phyloP scores from a whole-genome alignment of 1,140 invertebrate genomes.

The Gonatopus flavifemur region DNA sequence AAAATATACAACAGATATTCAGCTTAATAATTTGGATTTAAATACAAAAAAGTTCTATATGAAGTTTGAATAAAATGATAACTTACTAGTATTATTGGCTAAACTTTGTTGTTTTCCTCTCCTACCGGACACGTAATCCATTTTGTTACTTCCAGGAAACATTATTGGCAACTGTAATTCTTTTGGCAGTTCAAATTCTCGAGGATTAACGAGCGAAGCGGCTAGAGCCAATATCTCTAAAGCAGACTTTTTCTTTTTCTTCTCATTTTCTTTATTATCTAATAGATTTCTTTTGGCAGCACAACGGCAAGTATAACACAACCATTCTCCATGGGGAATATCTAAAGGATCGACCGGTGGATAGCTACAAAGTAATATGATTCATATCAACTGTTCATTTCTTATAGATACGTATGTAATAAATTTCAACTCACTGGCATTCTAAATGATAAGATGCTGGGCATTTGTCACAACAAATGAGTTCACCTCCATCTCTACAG shows the following conservation, averaged over 20 bases:
- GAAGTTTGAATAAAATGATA: conserved; percentile 3
- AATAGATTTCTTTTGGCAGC: conserved; percentile 46
- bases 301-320: conserved; percentile 78
- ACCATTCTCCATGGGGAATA: conserved; percentile 88
- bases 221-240: conserved; percentile 78
- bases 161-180: conserved; percentile 76
- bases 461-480: conserved; percentile 95
- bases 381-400: not conserved
- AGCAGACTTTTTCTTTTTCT: conserved; percentile 61
- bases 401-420: not conserved
- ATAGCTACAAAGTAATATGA: conserved; percentile 64
- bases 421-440: conserved; percentile 77
- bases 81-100: conserved; percentile 39
- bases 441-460: conserved; percentile 92
- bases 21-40: no score
- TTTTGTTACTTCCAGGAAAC: conserved; percentile 81
- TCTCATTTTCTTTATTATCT: conserved; percentile 36
- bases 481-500: conserved; percentile 88
- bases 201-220: conserved; percentile 81
- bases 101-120: conserved; percentile 42
- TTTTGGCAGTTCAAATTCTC: conserved; percentile 82
- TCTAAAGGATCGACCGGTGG: conserved; percentile 85
- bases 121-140: conserved; percentile 45
- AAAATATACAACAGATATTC: no score
- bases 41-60: conserved; percentile 1